Percentiles rank a stretch among this genome's conserved stretches.
phyloP scores from a whole-genome alignment of 2,888 invertebrate species.

The Chymomyza fuscimana region DNA sequence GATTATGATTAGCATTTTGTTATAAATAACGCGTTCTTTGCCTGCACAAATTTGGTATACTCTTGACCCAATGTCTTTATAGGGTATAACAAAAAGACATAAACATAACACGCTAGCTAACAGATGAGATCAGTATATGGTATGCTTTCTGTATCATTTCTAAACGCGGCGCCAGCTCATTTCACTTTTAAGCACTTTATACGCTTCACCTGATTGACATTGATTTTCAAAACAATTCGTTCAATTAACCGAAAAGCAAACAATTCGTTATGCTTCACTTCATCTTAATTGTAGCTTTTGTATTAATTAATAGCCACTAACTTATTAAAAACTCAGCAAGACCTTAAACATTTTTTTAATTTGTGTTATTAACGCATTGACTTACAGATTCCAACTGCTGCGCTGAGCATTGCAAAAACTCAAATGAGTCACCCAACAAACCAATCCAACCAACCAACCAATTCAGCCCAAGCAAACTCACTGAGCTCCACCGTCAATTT shows the following conservation, averaged over 20 bases:
- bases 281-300: background rate
- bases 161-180: background rate
- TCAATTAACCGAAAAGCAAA: background rate
- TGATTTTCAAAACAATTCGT: conserved; percentile 17
- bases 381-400: conserved; percentile 19
- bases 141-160: conserved; percentile 18
- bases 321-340: background rate
- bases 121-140: conserved; percentile 2
- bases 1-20: too few species aligned
- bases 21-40: too few species aligned
- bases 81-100: background rate
- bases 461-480: background rate
- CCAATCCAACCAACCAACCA: background rate
- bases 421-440: conserved; percentile 54
- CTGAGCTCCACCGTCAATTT: background rate
- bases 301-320: conserved; percentile 5
- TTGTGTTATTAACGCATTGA: conserved; percentile 30
- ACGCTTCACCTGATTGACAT: background rate
- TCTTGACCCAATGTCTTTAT: background rate
- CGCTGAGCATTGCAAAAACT: conserved; percentile 51
- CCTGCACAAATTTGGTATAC: background rate
- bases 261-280: conserved; percentile 5
- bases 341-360: conserved; percentile 2
- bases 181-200: background rate
- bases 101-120: background rate